Conservation (phyloP, 2,888 invertebrate genomes). For the Autographa gamma region DNA sequence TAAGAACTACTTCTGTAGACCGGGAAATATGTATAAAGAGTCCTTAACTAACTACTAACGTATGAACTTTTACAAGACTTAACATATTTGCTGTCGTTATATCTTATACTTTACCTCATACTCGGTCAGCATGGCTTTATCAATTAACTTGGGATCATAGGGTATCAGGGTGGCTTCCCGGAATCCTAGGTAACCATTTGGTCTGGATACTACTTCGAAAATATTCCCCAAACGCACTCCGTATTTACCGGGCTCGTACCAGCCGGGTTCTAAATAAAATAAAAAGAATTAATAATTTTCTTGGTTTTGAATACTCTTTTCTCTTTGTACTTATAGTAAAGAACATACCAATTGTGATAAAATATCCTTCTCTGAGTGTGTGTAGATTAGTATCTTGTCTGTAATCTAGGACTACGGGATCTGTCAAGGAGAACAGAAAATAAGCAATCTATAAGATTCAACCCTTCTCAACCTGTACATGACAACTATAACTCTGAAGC, state of each 20-base stretch:
- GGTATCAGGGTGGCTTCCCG: conserved; percentile 95
- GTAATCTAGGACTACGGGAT: conserved; percentile 93
- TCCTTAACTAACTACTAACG: too few relatives aligned
- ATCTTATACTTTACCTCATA: conserved; percentile 92
- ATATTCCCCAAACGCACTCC: conserved; percentile 97
- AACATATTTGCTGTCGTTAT: too few relatives aligned
- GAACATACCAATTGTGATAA: conserved; percentile 93
- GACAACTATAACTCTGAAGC: too few relatives aligned
- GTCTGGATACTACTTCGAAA: conserved; percentile 90
- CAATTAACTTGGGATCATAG: conserved; percentile 95
- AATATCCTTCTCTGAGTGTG: conserved; percentile 92
- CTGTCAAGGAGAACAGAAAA: conserved; percentile 76
- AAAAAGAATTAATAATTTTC: background rate
- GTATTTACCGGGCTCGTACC: conserved; percentile 94
- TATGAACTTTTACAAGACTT: too few relatives aligned
- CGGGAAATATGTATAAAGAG: too few relatives aligned
- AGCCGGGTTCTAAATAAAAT: conserved; percentile 93
- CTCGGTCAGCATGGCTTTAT: conserved; percentile 92
- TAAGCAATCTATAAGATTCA: too few relatives aligned
- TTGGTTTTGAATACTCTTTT: too few relatives aligned
- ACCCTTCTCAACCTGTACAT: too few relatives aligned
- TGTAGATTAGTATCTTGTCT: conserved; percentile 88
- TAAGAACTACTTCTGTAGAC: too few relatives aligned
- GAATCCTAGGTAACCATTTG: conserved; percentile 91
- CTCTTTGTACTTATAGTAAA: too few relatives aligned